These are phyloP conservation scores for Geotrupes spiniger DNA, from an alignment of 2,888 invertebrate genomes.

Conservation along the genomic window DNA sequence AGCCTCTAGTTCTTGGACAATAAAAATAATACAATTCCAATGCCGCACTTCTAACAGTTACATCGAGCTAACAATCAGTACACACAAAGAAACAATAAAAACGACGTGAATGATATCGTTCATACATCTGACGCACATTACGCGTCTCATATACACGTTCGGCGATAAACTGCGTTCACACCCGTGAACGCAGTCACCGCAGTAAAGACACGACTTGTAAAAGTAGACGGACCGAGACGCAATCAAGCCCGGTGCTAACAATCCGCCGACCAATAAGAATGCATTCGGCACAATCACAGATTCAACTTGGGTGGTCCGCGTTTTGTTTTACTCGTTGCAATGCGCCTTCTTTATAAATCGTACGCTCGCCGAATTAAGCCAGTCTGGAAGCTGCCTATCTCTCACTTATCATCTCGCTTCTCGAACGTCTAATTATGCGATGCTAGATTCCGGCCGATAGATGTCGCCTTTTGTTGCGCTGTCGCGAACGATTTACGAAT, in stretches of 20 bases:
- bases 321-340: conserved; percentile 48
- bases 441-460: conserved; percentile 17
- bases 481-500: not conserved
- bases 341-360: conserved; percentile 31
- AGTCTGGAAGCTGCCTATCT: conserved; percentile 31
- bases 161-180: too few relatives aligned
- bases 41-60: too few relatives aligned
- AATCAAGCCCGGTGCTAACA: conserved; percentile 18
- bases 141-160: too few relatives aligned
- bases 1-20: too few relatives aligned
- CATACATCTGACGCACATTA: too few relatives aligned
- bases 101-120: too few relatives aligned
- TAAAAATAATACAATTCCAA: too few relatives aligned
- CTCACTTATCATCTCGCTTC: conserved; percentile 34
- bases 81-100: too few relatives aligned
- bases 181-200: not conserved
- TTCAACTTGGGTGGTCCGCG: conserved; percentile 51
- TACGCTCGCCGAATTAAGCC: conserved; percentile 31
- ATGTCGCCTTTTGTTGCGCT: conserved; percentile 14
- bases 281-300: conserved; percentile 42
- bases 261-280: conserved; percentile 39
- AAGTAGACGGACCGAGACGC: conserved; percentile 16
- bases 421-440: conserved; percentile 31
- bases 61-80: too few relatives aligned
- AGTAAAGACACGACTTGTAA: conserved; percentile 20